Evolutionary conservation across 2,888 invertebrate species (phyloP).

Genomic region (Netelia melanura): DNA sequence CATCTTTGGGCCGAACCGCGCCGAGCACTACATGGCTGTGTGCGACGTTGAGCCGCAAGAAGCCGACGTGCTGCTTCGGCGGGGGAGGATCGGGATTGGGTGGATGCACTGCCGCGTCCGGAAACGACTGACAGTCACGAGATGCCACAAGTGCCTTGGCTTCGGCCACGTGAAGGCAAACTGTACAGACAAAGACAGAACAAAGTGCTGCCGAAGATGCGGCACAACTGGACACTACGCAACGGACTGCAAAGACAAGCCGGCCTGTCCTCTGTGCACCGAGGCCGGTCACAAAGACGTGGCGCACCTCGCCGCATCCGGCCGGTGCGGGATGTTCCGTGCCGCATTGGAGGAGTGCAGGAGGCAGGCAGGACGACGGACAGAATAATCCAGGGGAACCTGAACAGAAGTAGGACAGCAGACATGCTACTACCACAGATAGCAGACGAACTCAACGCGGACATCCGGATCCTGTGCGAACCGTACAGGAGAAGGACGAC

Average conservation of each 20-base stretch:
- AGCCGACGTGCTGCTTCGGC: constrained; percentile 48
- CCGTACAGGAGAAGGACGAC: constrained; percentile 48
- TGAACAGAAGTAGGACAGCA: constrained; percentile 19
- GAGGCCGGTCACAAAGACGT: too few relatives aligned
- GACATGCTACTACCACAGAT: constrained; percentile 11
- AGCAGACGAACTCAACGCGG: constrained; percentile 32
- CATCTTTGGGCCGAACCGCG: constrained; percentile 55
- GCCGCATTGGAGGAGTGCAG: constrained; percentile 1
- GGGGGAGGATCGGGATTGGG: constrained; percentile 52
- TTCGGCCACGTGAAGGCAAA: constrained; percentile 4
- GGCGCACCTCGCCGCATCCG: neutral
- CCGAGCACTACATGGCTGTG: constrained; percentile 60
- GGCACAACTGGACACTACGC: too few relatives aligned
- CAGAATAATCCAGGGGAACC: constrained; percentile 16
- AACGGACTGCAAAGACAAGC: too few relatives aligned
- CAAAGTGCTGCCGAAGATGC: too few relatives aligned
- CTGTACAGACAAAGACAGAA: constrained; percentile 19
- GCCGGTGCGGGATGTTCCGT: neutral
- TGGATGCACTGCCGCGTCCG: constrained; percentile 40
- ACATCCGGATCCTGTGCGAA: constrained; percentile 38
- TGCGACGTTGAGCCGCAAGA: constrained; percentile 56
- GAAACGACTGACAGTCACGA: constrained; percentile 32
- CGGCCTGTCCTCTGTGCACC: too few relatives aligned
- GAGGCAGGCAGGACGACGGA: neutral
- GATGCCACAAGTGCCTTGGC: constrained; percentile 37